A percentile compares a stretch with the other conserved stretches of the same genome.
These are phyloP conservation scores for Crax fasciolata DNA, from an alignment of 2,797 vertebrate species.

Conservation along the genomic window DNA sequence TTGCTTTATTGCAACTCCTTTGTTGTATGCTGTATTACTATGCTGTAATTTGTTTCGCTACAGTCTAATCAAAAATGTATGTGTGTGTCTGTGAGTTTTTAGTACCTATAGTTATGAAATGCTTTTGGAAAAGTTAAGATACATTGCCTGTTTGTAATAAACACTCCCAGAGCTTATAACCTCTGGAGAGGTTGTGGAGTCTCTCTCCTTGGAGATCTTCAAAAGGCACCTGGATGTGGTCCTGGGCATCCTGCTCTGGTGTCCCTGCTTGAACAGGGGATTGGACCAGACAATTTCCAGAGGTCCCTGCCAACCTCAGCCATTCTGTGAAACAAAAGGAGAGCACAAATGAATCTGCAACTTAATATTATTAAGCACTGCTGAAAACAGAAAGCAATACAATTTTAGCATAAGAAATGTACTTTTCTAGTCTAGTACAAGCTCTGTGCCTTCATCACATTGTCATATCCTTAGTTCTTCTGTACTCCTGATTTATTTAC, in stretches of 20 bases:
- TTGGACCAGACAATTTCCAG: neutral
- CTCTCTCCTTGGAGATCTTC: neutral
- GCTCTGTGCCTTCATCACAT: neutral
- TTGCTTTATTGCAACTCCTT: neutral
- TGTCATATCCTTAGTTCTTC: neutral
- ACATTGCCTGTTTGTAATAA: constrained; percentile 10
- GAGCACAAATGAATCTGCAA: neutral
- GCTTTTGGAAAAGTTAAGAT: neutral
- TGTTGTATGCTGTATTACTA: neutral
- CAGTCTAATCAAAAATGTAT: neutral
- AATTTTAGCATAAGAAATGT: neutral
- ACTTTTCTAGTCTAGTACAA: neutral
- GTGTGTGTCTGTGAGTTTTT: neutral
- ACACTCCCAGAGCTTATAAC: neutral
- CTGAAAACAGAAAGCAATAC: constrained; percentile 5
- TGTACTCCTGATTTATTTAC: constrained; percentile 5
- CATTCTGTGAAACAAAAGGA: neutral
- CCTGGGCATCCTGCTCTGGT: neutral
- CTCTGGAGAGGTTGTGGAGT: neutral
- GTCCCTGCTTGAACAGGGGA: neutral
- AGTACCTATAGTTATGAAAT: neutral
- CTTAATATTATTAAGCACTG: neutral
- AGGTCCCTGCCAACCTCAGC: neutral
- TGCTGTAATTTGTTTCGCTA: neutral
- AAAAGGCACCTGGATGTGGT: rapidly evolving